Conservation (phyloP, 2,888 invertebrate genomes). For the Tryphoninae sp. region DNA sequence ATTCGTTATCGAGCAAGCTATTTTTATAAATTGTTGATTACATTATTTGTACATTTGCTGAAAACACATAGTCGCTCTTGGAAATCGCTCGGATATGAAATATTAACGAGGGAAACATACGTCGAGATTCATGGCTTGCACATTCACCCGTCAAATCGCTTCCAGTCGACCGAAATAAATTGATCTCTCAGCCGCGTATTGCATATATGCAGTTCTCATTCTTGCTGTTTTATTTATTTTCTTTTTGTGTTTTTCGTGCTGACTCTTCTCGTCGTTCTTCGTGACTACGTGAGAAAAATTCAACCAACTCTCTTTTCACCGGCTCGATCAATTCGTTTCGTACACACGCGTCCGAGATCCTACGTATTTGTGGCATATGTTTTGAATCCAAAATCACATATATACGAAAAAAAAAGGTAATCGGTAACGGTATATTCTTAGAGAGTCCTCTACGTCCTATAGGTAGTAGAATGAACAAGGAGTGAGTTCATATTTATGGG, state of each 20-base stretch:
- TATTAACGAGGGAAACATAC: background rate
- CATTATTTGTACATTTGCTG: background rate
- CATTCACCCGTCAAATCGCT: background rate
- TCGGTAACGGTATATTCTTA: slow-evolving; percentile 54
- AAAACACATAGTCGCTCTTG: background rate
- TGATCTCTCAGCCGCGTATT: background rate
- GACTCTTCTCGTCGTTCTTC: background rate
- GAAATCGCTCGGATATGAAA: background rate
- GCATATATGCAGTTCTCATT: background rate
- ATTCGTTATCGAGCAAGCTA: background rate
- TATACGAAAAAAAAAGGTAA: slow-evolving; percentile 45
- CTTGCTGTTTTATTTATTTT: background rate
- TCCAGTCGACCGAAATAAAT: background rate
- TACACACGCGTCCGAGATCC: too few species aligned
- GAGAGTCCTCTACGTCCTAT: slow-evolving; percentile 9
- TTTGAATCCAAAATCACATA: slow-evolving; percentile 51
- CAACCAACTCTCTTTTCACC: background rate
- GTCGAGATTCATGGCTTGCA: background rate
- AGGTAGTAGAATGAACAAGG: background rate
- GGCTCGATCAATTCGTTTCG: too few species aligned
- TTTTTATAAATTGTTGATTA: background rate
- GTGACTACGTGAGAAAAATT: slow-evolving; percentile 42
- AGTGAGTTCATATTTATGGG: slow-evolving; percentile 49
- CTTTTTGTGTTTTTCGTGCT: background rate
- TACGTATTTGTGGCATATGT: slow-evolving; percentile 1